Evolutionary conservation across 2,113 vertebrate species (phyloP), one percentile per base, ranked within the genome.

Genomic region (Spea bombifrons): DNA sequence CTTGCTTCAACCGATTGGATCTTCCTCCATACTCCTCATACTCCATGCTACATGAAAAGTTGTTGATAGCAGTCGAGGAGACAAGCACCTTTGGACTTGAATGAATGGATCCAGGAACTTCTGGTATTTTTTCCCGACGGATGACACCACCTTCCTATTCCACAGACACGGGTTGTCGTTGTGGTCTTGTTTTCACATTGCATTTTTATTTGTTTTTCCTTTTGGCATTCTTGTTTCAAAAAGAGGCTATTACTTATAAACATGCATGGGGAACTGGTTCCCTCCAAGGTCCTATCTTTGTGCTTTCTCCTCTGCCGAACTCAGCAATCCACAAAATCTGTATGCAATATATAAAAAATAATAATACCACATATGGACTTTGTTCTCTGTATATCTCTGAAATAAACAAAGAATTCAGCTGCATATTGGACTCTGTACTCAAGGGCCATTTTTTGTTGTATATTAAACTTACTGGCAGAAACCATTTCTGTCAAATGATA

Each of bases 11-110:
- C 85, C 94, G 97, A 47, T 86, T 99, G 87, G 97, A 99, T 90
- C 93, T 99, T 83, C 97, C 97, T 78, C 94, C 97, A 0, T 99
- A 99, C 84, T 96, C 97, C 3, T 98, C 97, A 0, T 96, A 96
- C 90, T 94, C 95, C 75, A 95, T 97, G 94, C 88, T 99, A 66
- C 96, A 96, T 57, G 97, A 99, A 84, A 99, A 99, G 85, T 86
- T 99, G 78, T 87, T 99, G 82, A 94, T 94, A 16, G 97, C 97
- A 15, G 97, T 99, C 86, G 97, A 99, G 91, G 97, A 99, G 90
- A 99, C 97, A 77, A 99, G 96, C 89, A 99, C 96, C 8, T 99
- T 99, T 87, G 97, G 97, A 86, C 92, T 99, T 83, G 97, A 99
- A 89, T 99, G 89, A 99, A 83, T 79, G 81, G 46, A 50, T 84